Percentiles rank a stretch among this genome's conserved stretches.
These are phyloP conservation scores for Metalampra italica DNA, from an alignment of 2,888 invertebrate genomes.

Conservation along the genomic window DNA sequence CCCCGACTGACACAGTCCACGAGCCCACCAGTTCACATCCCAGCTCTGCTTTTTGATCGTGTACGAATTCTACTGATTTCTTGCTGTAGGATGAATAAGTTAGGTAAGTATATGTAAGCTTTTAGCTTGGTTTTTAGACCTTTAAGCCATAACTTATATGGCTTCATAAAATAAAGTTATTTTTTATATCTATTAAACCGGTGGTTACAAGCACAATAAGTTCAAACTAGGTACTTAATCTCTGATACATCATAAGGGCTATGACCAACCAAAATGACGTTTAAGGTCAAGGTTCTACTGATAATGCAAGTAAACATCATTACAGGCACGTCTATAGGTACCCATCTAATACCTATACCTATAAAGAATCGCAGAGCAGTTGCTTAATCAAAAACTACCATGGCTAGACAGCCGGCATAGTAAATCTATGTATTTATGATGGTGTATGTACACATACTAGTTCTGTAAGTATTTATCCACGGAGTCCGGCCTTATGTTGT, in stretches of 20 bases:
- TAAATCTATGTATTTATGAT: too few species aligned
- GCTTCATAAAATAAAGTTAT: too few species aligned
- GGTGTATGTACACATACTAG: constrained; percentile 84
- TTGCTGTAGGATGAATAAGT: constrained; percentile 76
- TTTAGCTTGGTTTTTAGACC: too few species aligned
- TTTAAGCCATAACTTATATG: too few species aligned
- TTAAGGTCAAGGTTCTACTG: constrained; percentile 34
- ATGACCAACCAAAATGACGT: too few species aligned
- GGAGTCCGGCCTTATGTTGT: constrained; percentile 94
- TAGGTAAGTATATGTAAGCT: neutral
- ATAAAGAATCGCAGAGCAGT: constrained; percentile 58
- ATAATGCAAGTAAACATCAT: constrained; percentile 31
- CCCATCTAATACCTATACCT: constrained; percentile 23
- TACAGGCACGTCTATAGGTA: neutral
- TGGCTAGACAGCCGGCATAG: constrained; percentile 21
- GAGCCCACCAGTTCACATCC: constrained; percentile 95
- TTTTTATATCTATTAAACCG: too few species aligned
- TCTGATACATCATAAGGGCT: too few species aligned
- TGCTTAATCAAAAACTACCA: constrained; percentile 52
- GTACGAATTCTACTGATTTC: constrained; percentile 86
- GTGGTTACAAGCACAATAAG: too few species aligned
- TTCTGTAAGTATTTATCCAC: constrained; percentile 91
- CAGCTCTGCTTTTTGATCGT: constrained; percentile 84
- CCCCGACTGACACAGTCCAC: constrained; percentile 97
- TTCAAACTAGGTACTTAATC: too few species aligned